Base-by-base conservation (phyloP, 2,113 vertebrate species). In the Lophius piscatorius region DNA sequence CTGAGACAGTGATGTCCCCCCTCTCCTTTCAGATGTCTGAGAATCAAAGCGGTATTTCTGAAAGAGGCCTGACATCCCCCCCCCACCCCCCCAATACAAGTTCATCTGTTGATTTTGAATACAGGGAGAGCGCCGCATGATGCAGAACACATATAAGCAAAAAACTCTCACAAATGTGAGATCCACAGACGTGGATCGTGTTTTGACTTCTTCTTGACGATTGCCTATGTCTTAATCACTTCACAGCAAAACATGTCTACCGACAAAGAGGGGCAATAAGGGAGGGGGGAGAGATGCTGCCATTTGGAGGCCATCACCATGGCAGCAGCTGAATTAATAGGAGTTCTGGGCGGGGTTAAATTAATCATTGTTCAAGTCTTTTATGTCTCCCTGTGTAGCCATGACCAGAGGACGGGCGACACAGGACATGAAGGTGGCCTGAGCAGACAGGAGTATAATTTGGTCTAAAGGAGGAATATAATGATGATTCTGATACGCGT, bases 251-350 rank as follows among this genome's bases (percentile, higher is more conserved):
- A 41, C 20, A 40, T 47, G 56, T 78, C 63, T 57, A 41, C 45
- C 3, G 18, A 18, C 14, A 16, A 66, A 23, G 24, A 33, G 23
- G 40, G 46, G 34, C 6, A 5, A 16, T 35, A 24, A 61, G n/a
- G 41, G 39, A 60, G 78, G 51, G 44, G 46, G 56, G 49, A 63
- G 51, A 69, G 59, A 74, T 58, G 59, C 33, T 54, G 61, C 70
- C 41, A 11, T 61, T 84, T 54, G 58, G 69, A 78, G 81, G 74
- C 78, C 67, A 72, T 87, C 59, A 22, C 80, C 81, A 84, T 85
- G 80, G 81, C 76, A 86, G 70, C 88, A 67, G 69, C 61, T 72
- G 84, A 83, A 85, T 81, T 78, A 79, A 85, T 80, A 66, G 82
- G 72, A 33, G 68, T 52, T 29, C 51, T 44, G 80, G 81, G 77